Conservation (phyloP, 2,797 vertebrate genomes). For the Microctenopoma stevenorrisi region DNA sequence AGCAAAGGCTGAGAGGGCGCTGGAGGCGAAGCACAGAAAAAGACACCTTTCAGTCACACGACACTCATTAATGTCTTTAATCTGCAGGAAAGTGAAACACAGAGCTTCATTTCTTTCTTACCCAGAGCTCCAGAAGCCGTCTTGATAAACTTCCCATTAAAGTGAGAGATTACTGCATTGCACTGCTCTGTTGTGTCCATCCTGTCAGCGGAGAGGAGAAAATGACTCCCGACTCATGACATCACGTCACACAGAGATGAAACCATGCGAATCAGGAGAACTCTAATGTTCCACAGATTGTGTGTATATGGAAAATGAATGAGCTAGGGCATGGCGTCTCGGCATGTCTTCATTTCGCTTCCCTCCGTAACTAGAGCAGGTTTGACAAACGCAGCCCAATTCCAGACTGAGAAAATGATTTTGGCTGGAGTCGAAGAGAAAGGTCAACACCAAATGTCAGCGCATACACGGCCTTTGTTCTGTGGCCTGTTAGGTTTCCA, state of each 20-base stretch:
- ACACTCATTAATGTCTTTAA: slow-evolving; percentile 30
- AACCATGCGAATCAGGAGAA: slow-evolving; percentile 4
- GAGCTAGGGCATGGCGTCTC: neutral
- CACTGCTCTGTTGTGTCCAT: slow-evolving; percentile 99
- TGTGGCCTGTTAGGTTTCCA: neutral
- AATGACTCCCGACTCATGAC: slow-evolving; percentile 27
- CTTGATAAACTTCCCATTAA: slow-evolving; percentile 99
- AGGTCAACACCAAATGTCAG: neutral
- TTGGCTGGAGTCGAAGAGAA: neutral
- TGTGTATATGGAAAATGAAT: neutral
- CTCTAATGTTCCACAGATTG: neutral
- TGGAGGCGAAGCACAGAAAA: slow-evolving; percentile 46
- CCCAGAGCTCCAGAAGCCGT: slow-evolving; percentile 93
- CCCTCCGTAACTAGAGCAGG: neutral
- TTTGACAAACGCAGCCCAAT: neutral
- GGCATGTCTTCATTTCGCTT: neutral
- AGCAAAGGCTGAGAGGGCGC: slow-evolving; percentile 94
- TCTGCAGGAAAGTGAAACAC: neutral
- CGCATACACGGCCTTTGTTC: neutral
- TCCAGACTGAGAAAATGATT: neutral
- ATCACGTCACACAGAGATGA: slow-evolving; percentile 13
- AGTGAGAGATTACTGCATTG: slow-evolving; percentile 97
- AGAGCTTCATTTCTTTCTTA: slow-evolving; percentile 77
- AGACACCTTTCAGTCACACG: neutral
- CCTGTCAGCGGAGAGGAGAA: slow-evolving; percentile 74